Conservation (phyloP, 1,140 invertebrate species). For the Plutomurus gul region DNA sequence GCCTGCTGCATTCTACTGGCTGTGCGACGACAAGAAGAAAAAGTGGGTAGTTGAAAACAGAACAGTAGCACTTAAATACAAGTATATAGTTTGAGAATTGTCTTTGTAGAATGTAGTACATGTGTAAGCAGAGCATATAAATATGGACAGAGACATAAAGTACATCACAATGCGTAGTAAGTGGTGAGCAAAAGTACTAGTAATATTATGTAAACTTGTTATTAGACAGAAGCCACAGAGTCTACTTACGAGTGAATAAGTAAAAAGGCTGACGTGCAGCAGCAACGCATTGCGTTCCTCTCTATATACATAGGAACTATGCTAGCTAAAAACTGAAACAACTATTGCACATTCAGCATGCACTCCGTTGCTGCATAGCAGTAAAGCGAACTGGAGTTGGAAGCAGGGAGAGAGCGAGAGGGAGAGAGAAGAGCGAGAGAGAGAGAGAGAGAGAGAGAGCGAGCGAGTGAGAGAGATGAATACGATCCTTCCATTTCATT, state of each 20-base stretch:
- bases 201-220: background rate
- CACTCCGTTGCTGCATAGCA: background rate
- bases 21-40: too few species aligned
- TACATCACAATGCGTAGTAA: background rate
- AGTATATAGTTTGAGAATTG: too few species aligned
- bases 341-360: background rate
- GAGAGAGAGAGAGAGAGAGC: background rate
- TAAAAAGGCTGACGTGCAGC: background rate
- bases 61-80: too few species aligned
- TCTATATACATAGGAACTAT: too few species aligned
- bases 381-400: background rate
- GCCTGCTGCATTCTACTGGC: too few species aligned
- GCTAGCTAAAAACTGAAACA: constrained; percentile 21
- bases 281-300: too few species aligned
- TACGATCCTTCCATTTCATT: constrained; percentile 4
- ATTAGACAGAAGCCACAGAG: background rate
- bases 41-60: too few species aligned
- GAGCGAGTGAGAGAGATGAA: constrained; percentile 9
- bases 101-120: too few species aligned
- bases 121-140: too few species aligned
- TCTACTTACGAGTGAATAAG: background rate
- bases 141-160: too few species aligned
- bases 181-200: background rate
- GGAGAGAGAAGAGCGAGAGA: background rate
- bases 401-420: background rate